Percentiles rank a stretch among this genome's conserved stretches.
phyloP scores from a whole-genome alignment of 2,113 vertebrate genomes.

The Rhineura floridana region DNA sequence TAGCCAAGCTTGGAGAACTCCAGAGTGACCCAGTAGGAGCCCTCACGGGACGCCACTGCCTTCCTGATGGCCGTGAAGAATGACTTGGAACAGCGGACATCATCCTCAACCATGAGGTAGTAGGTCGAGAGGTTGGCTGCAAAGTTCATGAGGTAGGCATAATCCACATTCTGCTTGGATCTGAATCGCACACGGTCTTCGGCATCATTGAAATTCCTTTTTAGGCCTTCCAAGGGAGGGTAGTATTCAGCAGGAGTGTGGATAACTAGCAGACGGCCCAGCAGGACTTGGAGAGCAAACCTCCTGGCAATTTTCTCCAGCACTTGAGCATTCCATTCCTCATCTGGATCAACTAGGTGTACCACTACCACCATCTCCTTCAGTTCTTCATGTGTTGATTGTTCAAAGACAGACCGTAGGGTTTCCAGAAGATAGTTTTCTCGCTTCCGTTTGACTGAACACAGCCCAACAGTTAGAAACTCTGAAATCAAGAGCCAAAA shows the following conservation, averaged over 20 bases:
- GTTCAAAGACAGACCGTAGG: conserved; percentile 80
- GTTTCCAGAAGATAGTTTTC: conserved; percentile 80
- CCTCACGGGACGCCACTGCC: conserved; percentile 56
- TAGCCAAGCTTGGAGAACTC: conserved; percentile 89
- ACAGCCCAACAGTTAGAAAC: conserved; percentile 81
- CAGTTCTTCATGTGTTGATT: conserved; percentile 79
- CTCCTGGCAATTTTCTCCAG: conserved; percentile 43
- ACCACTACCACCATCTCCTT: conserved; percentile 84
- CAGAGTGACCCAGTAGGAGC: conserved; percentile 80
- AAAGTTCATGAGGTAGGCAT: conserved; percentile 84
- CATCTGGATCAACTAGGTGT: conserved; percentile 79
- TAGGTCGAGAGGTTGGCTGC: conserved; percentile 79
- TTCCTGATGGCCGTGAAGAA: conserved; percentile 79
- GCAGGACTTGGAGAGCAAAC: conserved; percentile 73
- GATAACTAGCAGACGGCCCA: conserved; percentile 79
- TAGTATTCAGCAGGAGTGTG: conserved; percentile 68
- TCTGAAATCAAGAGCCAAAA: conserved; percentile 68
- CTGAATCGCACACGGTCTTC: conserved; percentile 80
- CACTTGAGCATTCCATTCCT: conserved; percentile 68
- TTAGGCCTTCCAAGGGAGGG: conserved; percentile 73
- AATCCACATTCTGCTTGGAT: conserved; percentile 87
- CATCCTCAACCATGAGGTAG: conserved; percentile 88
- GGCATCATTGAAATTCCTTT: conserved; percentile 76
- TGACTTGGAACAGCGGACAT: conserved; percentile 70
- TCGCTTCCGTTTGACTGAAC: conserved; percentile 67